A percentile compares a stretch with the other conserved stretches of the same genome.
These are phyloP conservation scores for Ormyrus nitidulus DNA, from an alignment of 2,888 invertebrate genomes.

Conservation along the genomic window DNA sequence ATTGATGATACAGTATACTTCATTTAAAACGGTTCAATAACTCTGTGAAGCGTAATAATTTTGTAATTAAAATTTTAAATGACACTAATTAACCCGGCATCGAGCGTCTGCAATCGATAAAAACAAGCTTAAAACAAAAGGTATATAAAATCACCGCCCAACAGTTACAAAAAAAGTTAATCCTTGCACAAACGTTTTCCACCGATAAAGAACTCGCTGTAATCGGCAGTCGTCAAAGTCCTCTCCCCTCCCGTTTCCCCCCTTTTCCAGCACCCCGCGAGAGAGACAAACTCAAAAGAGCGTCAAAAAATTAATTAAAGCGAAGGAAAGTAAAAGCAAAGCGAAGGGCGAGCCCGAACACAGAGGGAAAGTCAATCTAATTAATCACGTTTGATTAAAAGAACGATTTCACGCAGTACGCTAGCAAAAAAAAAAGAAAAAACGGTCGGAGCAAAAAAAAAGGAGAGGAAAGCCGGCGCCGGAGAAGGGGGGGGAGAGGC, in stretches of 20 bases:
- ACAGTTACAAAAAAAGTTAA: background rate
- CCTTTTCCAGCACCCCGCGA: background rate
- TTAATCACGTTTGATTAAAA: conserved; percentile 17
- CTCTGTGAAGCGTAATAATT: too few species aligned
- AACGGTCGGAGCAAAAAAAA: background rate
- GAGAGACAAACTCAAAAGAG: background rate
- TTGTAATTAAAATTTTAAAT: too few species aligned
- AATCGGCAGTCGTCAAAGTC: background rate
- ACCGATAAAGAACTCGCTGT: background rate
- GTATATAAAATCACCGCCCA: too few species aligned
- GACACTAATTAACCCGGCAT: too few species aligned
- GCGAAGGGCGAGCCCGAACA: background rate
- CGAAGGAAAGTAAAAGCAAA: background rate
- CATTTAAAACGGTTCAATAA: too few species aligned
- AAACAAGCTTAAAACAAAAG: too few species aligned
- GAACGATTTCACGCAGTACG: background rate
- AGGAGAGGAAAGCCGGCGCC: background rate
- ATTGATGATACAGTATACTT: too few species aligned
- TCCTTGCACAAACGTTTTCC: background rate
- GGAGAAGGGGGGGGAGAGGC: background rate
- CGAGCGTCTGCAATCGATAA: too few species aligned
- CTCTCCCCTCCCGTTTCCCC: too few species aligned
- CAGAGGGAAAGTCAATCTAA: conserved; percentile 32
- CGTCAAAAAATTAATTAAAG: conserved; percentile 37
- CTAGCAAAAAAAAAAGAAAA: background rate